Conservation (phyloP, 64 coral and sea anemone species). For the Montipora capricornis region DNA sequence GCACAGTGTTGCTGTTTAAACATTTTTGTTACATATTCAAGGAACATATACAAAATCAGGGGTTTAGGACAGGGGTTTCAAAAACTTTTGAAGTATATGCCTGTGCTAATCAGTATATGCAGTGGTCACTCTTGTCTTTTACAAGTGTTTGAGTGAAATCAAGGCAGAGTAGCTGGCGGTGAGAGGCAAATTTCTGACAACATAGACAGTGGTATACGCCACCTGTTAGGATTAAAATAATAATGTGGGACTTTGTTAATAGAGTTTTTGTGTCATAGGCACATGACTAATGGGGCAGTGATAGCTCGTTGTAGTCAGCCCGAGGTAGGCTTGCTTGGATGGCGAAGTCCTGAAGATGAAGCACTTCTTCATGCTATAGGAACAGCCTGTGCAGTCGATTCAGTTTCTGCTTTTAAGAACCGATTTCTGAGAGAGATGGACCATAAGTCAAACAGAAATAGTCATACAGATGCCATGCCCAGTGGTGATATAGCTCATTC, state of each 20-base stretch:
- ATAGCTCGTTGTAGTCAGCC: constrained; percentile 98
- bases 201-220: no score
- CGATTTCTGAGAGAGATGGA: constrained; percentile 18
- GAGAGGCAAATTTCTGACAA: no score
- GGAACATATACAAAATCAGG: no score
- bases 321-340: constrained; percentile 89
- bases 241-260: background rate
- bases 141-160: no score
- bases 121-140: no score
- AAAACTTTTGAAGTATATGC: no score
- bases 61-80: no score
- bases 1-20: no score
- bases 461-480: background rate
- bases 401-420: background rate
- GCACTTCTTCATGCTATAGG: constrained; percentile 80
- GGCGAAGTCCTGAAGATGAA: constrained; percentile 92
- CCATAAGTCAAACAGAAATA: background rate
- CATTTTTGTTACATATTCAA: no score
- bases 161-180: no score
- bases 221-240: no score
- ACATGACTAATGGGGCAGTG: constrained; percentile 91
- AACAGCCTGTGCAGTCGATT: constrained; percentile 52
- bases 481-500: constrained; percentile 38
- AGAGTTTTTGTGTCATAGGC: constrained; percentile 29
- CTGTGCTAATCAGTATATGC: no score